Percentiles rank a stretch among this genome's conserved stretches.
These are phyloP conservation scores for Azemiops feae DNA, from an alignment of 2,113 vertebrate species.

Conservation along the genomic window DNA sequence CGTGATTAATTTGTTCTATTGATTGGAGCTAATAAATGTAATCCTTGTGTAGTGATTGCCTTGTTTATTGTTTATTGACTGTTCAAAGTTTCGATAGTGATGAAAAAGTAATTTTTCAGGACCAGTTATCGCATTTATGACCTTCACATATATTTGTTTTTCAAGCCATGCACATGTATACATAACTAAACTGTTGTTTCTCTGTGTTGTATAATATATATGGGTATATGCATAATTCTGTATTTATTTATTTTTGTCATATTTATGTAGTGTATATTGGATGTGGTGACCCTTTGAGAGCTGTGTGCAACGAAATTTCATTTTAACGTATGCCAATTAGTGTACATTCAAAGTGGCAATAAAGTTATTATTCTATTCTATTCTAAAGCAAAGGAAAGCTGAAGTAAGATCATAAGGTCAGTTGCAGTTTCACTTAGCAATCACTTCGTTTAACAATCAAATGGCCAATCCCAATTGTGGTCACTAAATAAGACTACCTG, in stretches of 20 bases:
- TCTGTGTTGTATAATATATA: no score
- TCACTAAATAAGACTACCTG: not conserved
- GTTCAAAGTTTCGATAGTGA: not conserved
- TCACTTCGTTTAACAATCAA: not conserved
- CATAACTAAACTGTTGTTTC: no score
- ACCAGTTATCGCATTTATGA: not conserved
- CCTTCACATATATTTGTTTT: not conserved
- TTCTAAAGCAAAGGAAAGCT: not conserved
- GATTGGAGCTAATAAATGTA: not conserved
- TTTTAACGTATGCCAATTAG: no score
- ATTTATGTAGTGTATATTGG: no score
- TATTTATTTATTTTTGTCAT: no score
- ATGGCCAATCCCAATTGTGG: not conserved
- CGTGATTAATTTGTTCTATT: not conserved
- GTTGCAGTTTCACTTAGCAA: not conserved
- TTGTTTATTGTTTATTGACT: not conserved
- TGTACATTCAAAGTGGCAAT: no score
- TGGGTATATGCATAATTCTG: no score
- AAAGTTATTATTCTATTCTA: no score
- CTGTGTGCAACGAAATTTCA: no score
- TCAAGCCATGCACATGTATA: no score
- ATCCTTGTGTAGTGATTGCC: not conserved
- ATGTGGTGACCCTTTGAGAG: no score
- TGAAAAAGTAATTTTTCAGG: not conserved
- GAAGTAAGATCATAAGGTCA: not conserved